Base-by-base conservation (phyloP, 2,113 vertebrate species). In the Chaetodon auriga region DNA sequence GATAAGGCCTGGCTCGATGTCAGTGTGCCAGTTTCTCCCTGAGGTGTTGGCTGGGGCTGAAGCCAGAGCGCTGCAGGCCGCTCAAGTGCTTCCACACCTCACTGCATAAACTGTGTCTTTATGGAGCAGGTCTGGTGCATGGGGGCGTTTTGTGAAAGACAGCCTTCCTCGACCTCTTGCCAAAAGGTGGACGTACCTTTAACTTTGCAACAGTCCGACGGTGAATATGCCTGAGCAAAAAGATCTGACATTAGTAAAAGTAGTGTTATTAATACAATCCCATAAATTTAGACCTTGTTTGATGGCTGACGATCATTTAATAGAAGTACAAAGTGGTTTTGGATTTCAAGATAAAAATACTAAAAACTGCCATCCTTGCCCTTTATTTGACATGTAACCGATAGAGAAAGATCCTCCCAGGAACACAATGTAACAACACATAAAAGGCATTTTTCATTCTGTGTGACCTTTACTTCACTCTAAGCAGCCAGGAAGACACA, bases 381-480 rank as follows among this genome's bases (percentile, higher is more conserved):
- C 64, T 63, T 25, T 68, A 30, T 62, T 48, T 66, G 58, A 64
- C 30, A 68, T 18, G 23, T 10, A 53, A 45, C 54, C 66, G 63
- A 82, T 45, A 63, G 65, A 16, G 30, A 63, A n/a, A 2, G 12
- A 62, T 30, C 57, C 25, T 70, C 30, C 4, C 0, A 36, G 70
- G 41, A 46, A 57, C 46, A 72, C 14, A 51, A 41, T 45, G 19
- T 3, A 70, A 46, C 23, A 81, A 58, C 54, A 74, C 4, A 45
- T 45, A 4, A 61, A 51, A 62, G 16, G 25, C 58, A 19, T 77
- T 87, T 78, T 64, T 57, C 43, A 60, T 70, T 71, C 54, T 2
- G 25, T 30, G 49, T 48, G 68, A 86, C 68, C 76, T 84, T 84
- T 89, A 12, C 43, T 30, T 65, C 38, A 45, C 38, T 13, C 36